These are phyloP conservation scores for Helleia helle DNA, from an alignment of 2,888 invertebrate genomes.

Conservation along the genomic window DNA sequence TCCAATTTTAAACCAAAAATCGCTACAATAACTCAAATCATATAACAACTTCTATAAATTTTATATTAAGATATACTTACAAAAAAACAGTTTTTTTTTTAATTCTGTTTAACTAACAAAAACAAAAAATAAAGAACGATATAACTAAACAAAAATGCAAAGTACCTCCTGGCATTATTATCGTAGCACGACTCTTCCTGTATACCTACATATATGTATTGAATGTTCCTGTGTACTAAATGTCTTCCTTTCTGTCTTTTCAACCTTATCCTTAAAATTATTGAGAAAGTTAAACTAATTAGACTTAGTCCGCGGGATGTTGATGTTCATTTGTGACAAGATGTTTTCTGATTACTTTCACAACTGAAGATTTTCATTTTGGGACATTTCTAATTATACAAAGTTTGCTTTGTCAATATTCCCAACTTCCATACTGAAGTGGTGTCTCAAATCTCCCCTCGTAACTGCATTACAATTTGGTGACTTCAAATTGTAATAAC, in stretches of 20 bases:
- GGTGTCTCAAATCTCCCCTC: slow-evolving; percentile 72
- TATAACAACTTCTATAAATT: too few species aligned
- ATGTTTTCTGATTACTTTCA: slow-evolving; percentile 25
- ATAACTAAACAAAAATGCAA: too few species aligned
- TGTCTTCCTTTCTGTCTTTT: not conserved
- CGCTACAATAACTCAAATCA: too few species aligned
- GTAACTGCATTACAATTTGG: slow-evolving; percentile 75
- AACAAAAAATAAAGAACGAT: too few species aligned
- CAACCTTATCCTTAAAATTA: not conserved
- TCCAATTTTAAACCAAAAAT: too few species aligned
- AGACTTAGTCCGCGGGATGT: slow-evolving; percentile 29
- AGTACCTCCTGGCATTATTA: too few species aligned
- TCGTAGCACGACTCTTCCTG: too few species aligned
- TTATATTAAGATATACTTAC: too few species aligned
- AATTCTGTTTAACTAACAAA: too few species aligned
- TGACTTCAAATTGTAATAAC: slow-evolving; percentile 73
- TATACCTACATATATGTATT: too few species aligned
- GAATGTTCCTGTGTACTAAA: not conserved
- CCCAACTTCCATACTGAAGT: slow-evolving; percentile 35
- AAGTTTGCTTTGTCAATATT: slow-evolving; percentile 37
- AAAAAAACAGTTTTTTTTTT: too few species aligned
- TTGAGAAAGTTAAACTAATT: slow-evolving; percentile 31
- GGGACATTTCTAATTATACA: slow-evolving; percentile 27
- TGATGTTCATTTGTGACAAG: slow-evolving; percentile 49
- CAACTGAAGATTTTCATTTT: slow-evolving; percentile 47